phyloP scores from a whole-genome alignment of 2,888 invertebrate species.

The Nomada fucata region DNA sequence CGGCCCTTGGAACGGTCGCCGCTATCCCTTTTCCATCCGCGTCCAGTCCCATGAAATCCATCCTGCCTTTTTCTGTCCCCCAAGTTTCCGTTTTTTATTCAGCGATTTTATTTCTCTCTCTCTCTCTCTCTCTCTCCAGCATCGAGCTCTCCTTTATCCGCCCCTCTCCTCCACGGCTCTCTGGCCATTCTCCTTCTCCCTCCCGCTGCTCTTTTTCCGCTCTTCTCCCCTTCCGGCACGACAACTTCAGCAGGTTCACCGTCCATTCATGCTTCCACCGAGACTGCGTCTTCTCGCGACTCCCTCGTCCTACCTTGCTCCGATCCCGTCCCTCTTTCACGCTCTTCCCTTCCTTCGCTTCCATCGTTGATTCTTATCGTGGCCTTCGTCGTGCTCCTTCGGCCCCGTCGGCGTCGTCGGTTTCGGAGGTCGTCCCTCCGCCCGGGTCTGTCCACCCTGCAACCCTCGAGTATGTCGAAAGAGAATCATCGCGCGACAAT shows the following conservation, averaged over 20 bases:
- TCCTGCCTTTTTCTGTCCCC: slow-evolving; percentile 10
- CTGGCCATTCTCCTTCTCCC: slow-evolving; percentile 39
- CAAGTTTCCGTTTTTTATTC: slow-evolving; percentile 42
- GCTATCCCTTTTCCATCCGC: neutral
- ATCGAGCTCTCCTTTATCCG: slow-evolving; percentile 45
- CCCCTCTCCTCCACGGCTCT: slow-evolving; percentile 26
- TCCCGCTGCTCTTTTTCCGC: slow-evolving; percentile 38
- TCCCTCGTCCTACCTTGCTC: slow-evolving; percentile 46
- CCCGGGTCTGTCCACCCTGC: neutral
- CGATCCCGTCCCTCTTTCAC: slow-evolving; percentile 25
- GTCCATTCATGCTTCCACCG: slow-evolving; percentile 76
- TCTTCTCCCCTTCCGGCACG: slow-evolving; percentile 56
- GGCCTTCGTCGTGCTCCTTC: neutral
- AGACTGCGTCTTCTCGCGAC: slow-evolving; percentile 46
- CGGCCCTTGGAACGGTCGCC: slow-evolving; percentile 20
- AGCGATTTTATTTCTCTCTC: slow-evolving; percentile 33
- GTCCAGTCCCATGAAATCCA: neutral
- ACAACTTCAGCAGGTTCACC: slow-evolving; percentile 75
- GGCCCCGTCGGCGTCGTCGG: neutral
- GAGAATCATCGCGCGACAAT: too few relatives aligned
- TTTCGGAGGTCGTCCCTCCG: neutral
- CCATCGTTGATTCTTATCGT: slow-evolving; percentile 9
- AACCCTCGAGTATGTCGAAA: neutral
- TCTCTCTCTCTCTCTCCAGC: slow-evolving; percentile 27
- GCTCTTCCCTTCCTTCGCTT: neutral